Percentiles rank a stretch among this genome's conserved stretches.
Evolutionary conservation across 2,888 invertebrate species (phyloP).

Genomic region (Thera britannica): DNA sequence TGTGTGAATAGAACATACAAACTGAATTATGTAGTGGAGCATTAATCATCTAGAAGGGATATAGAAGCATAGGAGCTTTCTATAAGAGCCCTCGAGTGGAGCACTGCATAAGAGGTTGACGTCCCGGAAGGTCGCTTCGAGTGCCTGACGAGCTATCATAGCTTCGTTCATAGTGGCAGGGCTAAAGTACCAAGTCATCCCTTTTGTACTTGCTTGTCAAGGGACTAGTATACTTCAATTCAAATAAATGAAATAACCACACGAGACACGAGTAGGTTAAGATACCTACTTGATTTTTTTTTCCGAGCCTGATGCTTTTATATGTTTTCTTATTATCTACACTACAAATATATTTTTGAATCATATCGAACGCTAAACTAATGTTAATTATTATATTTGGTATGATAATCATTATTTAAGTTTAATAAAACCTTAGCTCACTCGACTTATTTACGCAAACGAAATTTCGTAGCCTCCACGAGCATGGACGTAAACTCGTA

Average conservation of each 20-base stretch:
- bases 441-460: conserved; percentile 4
- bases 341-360: background rate
- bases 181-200: conserved; percentile 46
- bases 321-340: background rate
- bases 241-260: conserved; percentile 11
- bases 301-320: background rate
- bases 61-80: conserved; percentile 68
- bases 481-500: conserved; percentile 16
- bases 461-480: conserved; percentile 8
- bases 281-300: background rate
- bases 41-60: conserved; percentile 64
- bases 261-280: conserved; percentile 5
- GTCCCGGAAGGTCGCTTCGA: conserved; percentile 54
- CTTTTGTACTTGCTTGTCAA: conserved; percentile 16
- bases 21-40: conserved; percentile 56
- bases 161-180: conserved; percentile 44
- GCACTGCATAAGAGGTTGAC: conserved; percentile 63
- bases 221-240: conserved; percentile 7
- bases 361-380: background rate
- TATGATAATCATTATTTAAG: background rate
- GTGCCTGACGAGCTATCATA: conserved; percentile 49
- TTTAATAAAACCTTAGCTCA: background rate
- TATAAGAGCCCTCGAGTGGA: conserved; percentile 69
- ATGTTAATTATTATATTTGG: background rate
- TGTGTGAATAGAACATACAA: conserved; percentile 41